Conservation (phyloP, 2,797 vertebrate genomes). For the Syndactyla subalaris region DNA sequence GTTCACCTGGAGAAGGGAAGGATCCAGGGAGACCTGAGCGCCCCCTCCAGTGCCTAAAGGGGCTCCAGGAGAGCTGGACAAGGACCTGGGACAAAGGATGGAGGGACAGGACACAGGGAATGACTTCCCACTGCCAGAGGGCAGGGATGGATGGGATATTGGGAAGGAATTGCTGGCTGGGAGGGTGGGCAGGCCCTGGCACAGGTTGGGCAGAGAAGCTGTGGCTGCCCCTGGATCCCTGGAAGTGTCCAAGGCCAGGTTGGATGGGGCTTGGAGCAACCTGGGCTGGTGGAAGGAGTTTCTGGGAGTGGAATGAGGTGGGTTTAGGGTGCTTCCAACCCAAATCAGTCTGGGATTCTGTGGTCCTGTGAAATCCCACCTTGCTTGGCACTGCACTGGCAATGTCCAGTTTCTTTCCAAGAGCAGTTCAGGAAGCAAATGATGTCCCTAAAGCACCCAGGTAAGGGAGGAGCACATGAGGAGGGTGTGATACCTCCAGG, state of each 20-base stretch:
- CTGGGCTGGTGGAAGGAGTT: accelerated
- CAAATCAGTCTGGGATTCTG: background rate
- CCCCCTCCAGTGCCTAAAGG: accelerated
- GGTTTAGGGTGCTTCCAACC: background rate
- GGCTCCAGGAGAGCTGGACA: background rate
- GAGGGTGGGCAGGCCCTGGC: background rate
- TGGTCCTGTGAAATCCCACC: background rate
- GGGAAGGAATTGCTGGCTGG: accelerated
- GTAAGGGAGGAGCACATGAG: background rate
- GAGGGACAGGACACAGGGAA: background rate
- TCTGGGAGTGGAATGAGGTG: background rate
- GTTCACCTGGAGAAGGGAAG: background rate
- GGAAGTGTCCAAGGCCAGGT: background rate
- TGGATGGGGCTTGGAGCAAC: accelerated
- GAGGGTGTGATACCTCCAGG: accelerated
- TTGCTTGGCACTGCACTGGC: background rate
- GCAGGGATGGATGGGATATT: accelerated
- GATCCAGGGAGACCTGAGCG: background rate
- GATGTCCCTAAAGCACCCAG: background rate
- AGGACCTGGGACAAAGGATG: background rate
- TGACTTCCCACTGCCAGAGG: accelerated
- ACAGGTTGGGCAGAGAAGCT: background rate
- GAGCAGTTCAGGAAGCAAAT: background rate
- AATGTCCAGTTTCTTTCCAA: background rate
- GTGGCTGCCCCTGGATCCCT: background rate